A percentile compares a stretch with the other conserved stretches of the same genome.
These are phyloP conservation scores for Aethes cnicana DNA, from an alignment of 2,888 invertebrate species.

Conservation along the genomic window DNA sequence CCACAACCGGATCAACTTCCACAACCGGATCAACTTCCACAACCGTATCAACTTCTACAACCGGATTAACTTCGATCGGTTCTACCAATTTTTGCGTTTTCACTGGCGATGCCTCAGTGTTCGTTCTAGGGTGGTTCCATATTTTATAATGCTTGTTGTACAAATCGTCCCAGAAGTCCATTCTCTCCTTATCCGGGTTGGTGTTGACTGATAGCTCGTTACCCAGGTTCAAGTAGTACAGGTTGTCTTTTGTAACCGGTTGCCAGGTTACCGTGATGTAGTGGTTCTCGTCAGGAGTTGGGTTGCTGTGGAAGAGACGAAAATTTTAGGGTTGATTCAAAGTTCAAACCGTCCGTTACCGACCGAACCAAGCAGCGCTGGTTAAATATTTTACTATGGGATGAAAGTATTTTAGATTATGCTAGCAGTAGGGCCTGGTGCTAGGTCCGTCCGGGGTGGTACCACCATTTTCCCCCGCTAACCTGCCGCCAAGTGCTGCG, in stretches of 20 bases:
- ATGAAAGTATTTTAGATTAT: no score
- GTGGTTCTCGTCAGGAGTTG: slow-evolving; percentile 71
- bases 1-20: slow-evolving; percentile 1
- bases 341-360: no score
- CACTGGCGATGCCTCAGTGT: slow-evolving; percentile 38
- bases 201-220: slow-evolving; percentile 57
- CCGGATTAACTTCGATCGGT: slow-evolving; percentile 1
- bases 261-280: slow-evolving; percentile 66
- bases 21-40: slow-evolving; percentile 32
- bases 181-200: slow-evolving; percentile 63
- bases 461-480: no score
- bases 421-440: no score
- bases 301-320: slow-evolving; percentile 57
- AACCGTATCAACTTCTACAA: slow-evolving; percentile 14
- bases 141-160: slow-evolving; percentile 67
- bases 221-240: slow-evolving; percentile 60
- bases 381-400: no score
- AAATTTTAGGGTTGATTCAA: no score
- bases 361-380: no score
- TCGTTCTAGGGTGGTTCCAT: slow-evolving; percentile 59
- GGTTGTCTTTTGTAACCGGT: slow-evolving; percentile 65
- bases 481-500: no score
- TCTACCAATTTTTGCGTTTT: slow-evolving; percentile 28
- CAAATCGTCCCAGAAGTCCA: slow-evolving; percentile 70
- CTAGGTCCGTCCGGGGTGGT: no score